Conservation (phyloP, 1,140 invertebrate species). For the Atta cephalotes region DNA sequence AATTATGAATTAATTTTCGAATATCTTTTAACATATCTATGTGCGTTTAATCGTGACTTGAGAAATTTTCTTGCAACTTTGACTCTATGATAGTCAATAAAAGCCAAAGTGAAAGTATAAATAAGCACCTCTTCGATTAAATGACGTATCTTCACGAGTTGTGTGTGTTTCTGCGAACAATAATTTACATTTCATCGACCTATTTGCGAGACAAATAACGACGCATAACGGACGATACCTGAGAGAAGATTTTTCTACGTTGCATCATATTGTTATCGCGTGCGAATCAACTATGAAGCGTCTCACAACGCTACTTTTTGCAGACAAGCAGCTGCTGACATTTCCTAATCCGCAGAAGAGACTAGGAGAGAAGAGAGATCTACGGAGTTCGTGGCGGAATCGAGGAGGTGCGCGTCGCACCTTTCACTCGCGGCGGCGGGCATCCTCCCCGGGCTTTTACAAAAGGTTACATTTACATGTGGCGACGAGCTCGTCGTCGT, state of each 20-base stretch:
- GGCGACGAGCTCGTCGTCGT: conserved; percentile 70
- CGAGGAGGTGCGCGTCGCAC: conserved; percentile 57
- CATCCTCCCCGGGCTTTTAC: conserved; percentile 64
- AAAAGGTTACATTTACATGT: conserved; percentile 76
- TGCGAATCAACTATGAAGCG: conserved; percentile 14
- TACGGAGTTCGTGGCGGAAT: conserved; percentile 49
- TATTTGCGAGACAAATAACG: conserved; percentile 24
- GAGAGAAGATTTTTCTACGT: conserved; percentile 23
- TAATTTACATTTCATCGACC: conserved; percentile 43
- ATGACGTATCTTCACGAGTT: background rate
- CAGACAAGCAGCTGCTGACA: conserved; percentile 63
- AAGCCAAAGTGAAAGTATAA: background rate
- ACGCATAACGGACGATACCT: background rate
- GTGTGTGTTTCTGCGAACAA: conserved; percentile 29
- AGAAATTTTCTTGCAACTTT: background rate
- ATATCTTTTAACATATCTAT: background rate
- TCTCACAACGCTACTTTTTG: conserved; percentile 34
- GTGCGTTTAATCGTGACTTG: background rate
- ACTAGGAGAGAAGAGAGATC: background rate
- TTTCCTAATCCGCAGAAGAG: conserved; percentile 63
- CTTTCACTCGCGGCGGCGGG: conserved; percentile 68
- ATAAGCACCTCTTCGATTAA: conserved; percentile 26
- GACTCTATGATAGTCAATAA: background rate
- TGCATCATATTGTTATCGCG: conserved; percentile 36
- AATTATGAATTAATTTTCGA: conserved; percentile 1